These are phyloP conservation scores for Glossophaga mutica DNA, from an alignment of 2,797 vertebrate species.

Conservation along the genomic window DNA sequence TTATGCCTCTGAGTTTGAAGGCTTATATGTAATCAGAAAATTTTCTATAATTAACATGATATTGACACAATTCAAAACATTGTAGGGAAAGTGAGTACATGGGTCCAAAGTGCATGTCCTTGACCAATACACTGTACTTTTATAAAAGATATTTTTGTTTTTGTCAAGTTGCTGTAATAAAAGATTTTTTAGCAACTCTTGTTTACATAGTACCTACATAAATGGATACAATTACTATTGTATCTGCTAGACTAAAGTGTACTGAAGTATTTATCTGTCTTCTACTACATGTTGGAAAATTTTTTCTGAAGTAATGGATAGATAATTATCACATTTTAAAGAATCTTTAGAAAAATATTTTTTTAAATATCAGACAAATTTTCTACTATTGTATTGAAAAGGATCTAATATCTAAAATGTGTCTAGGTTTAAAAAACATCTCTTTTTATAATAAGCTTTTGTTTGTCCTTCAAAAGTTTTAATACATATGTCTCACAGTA, in stretches of 20 bases:
- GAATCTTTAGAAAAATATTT: not conserved
- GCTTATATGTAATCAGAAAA: constrained; percentile 25
- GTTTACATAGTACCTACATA: not conserved
- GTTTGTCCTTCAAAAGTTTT: not conserved
- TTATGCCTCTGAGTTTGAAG: constrained; percentile 48
- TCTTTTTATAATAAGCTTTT: not conserved
- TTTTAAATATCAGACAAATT: not conserved
- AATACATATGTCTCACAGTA: not conserved
- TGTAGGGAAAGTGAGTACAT: not conserved
- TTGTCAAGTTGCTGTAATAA: not conserved
- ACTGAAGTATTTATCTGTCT: not conserved
- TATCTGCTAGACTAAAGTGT: not conserved
- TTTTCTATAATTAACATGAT: constrained; percentile 18
- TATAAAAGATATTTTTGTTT: not conserved
- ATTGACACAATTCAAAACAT: not conserved
- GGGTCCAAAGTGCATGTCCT: not conserved
- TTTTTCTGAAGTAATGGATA: not conserved
- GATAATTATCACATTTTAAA: not conserved
- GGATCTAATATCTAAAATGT: not conserved
- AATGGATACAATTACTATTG: not conserved
- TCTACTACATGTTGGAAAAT: not conserved
- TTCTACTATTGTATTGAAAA: not conserved
- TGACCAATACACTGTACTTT: not conserved
- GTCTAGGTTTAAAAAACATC: not conserved
- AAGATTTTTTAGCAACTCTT: not conserved